Evolutionary conservation across 2,113 vertebrate genomes (phyloP).

Genomic region (Cryptomyrus ogoouensis): DNA sequence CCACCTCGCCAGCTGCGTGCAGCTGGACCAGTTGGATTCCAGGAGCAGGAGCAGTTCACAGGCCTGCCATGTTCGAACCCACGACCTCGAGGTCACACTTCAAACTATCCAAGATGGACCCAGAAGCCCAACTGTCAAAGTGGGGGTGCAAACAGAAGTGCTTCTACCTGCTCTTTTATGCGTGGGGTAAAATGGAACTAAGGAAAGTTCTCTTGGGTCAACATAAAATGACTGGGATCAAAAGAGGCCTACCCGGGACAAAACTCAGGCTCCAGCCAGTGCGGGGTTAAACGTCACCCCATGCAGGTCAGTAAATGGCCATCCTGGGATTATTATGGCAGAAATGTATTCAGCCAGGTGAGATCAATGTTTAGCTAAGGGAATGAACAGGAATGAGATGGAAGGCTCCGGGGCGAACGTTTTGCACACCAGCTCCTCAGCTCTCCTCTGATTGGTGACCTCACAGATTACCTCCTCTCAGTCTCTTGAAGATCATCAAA

Average conservation of each 20-base stretch:
- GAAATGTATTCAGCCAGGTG: constrained; percentile 30
- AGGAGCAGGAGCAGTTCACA: neutral
- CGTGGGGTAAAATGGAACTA: neutral
- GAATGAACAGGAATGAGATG: constrained; percentile 22
- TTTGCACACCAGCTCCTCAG: constrained; percentile 44
- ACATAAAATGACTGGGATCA: constrained; percentile 29
- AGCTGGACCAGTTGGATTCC: neutral
- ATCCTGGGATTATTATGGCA: constrained; percentile 36
- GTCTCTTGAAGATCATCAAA: constrained; percentile 52
- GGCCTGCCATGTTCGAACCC: neutral
- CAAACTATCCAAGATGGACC: neutral
- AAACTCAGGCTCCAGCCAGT: constrained; percentile 17
- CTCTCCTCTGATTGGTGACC: constrained; percentile 61
- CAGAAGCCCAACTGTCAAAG: neutral
- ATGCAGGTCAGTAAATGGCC: constrained; percentile 38
- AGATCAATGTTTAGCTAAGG: constrained; percentile 25
- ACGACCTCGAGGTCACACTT: neutral
- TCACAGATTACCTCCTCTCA: constrained; percentile 62
- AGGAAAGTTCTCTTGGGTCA: constrained; percentile 6
- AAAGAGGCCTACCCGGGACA: constrained; percentile 47
- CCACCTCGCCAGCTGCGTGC: neutral
- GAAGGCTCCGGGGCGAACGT: constrained; percentile 29
- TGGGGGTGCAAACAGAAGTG: neutral
- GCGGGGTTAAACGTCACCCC: constrained; percentile 30
- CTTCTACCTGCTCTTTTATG: neutral